Percentiles rank a stretch among this genome's conserved stretches.
Conservation (phyloP, 2,888 invertebrate genomes). For the Latheticus oryzae region DNA sequence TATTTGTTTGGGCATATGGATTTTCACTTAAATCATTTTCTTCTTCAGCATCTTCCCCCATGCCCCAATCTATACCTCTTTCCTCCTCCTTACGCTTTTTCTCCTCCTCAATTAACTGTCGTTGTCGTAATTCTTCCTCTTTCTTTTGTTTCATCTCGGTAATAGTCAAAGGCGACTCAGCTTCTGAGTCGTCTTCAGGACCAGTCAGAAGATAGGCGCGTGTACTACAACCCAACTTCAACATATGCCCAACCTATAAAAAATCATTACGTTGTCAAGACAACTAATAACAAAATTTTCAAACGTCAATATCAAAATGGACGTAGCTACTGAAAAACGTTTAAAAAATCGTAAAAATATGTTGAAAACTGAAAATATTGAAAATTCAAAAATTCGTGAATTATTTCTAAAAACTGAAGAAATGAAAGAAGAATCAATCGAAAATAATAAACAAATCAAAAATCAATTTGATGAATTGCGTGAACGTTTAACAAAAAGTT, state of each 20-base stretch:
- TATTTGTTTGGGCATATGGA: conserved; percentile 82
- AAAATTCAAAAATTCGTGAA: too few relatives aligned
- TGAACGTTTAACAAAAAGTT: conserved; percentile 55
- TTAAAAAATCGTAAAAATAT: conserved; percentile 31
- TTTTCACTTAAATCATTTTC: conserved; percentile 85
- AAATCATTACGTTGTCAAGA: background rate
- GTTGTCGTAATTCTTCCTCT: conserved; percentile 57
- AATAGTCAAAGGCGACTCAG: conserved; percentile 83
- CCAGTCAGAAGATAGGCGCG: conserved; percentile 86
- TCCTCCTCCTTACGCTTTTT: conserved; percentile 71
- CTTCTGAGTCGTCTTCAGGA: conserved; percentile 87
- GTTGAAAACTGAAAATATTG: too few relatives aligned
- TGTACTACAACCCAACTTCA: conserved; percentile 92
- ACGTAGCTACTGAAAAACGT: conserved; percentile 12
- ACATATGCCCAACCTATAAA: conserved; percentile 83
- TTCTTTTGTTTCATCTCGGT: conserved; percentile 77
- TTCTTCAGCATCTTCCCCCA: conserved; percentile 91
- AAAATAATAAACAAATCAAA: conserved; percentile 55
- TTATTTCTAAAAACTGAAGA: conserved; percentile 58
- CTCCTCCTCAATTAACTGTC: conserved; percentile 67
- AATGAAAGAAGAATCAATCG: conserved; percentile 55
- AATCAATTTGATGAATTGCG: conserved; percentile 55
- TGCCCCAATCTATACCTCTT: conserved; percentile 92
- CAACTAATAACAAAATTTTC: background rate
- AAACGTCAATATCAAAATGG: conserved; percentile 16